Percentiles rank a stretch among this genome's conserved stretches.
These are phyloP conservation scores for Sebastes oblongus DNA, from an alignment of 2,797 vertebrate species.

Conservation along the genomic window DNA sequence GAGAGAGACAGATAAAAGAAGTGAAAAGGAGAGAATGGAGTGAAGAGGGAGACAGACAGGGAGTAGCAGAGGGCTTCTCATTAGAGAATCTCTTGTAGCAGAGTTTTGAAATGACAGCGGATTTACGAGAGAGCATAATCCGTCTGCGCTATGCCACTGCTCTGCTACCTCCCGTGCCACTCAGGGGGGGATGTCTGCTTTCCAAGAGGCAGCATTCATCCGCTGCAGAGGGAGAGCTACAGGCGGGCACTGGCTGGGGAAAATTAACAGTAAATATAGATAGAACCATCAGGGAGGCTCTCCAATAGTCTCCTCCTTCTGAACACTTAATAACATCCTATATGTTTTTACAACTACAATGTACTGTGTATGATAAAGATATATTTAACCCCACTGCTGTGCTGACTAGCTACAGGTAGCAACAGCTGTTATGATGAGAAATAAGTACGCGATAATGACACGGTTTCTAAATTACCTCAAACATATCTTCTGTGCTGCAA, in stretches of 20 bases:
- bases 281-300: not conserved
- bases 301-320: not conserved
- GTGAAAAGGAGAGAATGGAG: conserved; percentile 36
- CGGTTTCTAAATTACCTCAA: not conserved
- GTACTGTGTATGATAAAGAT: not conserved
- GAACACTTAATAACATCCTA: not conserved
- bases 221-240: conserved; percentile 14
- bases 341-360: not conserved
- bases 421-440: not conserved
- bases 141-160: conserved; percentile 54
- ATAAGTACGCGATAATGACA: not conserved
- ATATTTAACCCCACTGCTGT: not conserved
- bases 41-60: conserved; percentile 54
- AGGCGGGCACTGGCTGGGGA: conserved; percentile 23
- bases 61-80: conserved; percentile 67
- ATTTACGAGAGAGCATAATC: conserved; percentile 74
- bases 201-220: conserved; percentile 45
- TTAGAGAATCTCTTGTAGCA: conserved; percentile 75
- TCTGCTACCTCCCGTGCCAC: conserved; percentile 44
- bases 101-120: conserved; percentile 76
- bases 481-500: not conserved
- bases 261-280: conserved; percentile 31
- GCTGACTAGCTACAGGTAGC: not conserved
- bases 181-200: conserved; percentile 24
- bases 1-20: conserved; percentile 63